Base-by-base conservation (phyloP, 2,113 vertebrate species). In the Mungos mungo region DNA sequence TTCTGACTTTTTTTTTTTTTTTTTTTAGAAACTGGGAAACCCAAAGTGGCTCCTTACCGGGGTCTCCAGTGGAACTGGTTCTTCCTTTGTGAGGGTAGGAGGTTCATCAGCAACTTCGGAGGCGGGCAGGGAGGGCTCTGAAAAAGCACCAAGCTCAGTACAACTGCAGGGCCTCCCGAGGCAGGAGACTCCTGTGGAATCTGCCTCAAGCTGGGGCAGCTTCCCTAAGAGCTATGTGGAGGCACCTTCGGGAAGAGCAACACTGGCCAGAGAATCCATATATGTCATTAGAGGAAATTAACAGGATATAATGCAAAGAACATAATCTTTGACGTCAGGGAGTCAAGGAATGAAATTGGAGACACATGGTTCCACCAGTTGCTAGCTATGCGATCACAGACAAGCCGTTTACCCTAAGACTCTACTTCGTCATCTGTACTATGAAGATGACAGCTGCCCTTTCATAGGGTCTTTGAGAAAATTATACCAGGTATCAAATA, bases 71-170 rank as follows among this genome's bases (percentile, higher is more conserved):
- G 99, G 99, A 60, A 99, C 99, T 10, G 99, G 99, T 88, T 99
- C 99, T 98, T 99, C 99, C 98, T 99, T 99, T 54, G 99, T 99
- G 71, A 99, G 99, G 97, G 99, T 99, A 3, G 99, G 99, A 88
- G 99, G 99, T 98, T 99, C 99, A 21, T 99, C 99, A n/a, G 99
- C 99, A 23, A 99, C 99, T 97, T 99, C 99, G 1, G 99, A 99
- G 89, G 99, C 99, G 96, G 99, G 99, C 96, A 99, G 98, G 90
- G 99, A 99, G 31, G 99, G 99, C 96, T 99, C 99, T 99, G 98
- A 83, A 96, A 98, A 93, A 38, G 47, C 81, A 97, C 5, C 47
- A 86, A 47, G 69, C 50, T 69, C 38, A 89, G 45, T 23, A 27
- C 6, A 4, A 47, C 12, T 6, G 21, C 19, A 66, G 23, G 27